These are phyloP conservation scores for Aurelia coerulea DNA, from an alignment of 30 jellyfish, hydroid and myxozoan species.

Conservation along the genomic window DNA sequence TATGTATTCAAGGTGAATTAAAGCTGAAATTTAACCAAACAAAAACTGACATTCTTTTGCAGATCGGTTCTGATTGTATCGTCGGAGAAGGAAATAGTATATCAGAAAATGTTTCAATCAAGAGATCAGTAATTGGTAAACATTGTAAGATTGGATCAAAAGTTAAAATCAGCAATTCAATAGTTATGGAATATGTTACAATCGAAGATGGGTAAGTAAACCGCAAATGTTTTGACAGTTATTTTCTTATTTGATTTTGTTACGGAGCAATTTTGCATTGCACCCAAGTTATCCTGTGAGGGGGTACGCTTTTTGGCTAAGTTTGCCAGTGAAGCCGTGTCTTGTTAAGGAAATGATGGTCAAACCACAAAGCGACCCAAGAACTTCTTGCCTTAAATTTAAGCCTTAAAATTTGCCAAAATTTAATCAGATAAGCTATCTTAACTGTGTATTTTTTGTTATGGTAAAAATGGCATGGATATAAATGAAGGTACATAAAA, in stretches of 20 bases:
- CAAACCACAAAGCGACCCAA: too few relatives aligned
- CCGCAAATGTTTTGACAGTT: background rate
- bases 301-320: background rate
- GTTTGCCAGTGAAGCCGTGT: too few relatives aligned
- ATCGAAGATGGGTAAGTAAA: slow-evolving; percentile 82
- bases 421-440: too few relatives aligned
- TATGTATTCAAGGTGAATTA: too few relatives aligned
- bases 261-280: background rate
- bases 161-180: slow-evolving; percentile 88
- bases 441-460: too few relatives aligned
- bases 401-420: too few relatives aligned
- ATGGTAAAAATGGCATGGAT: too few relatives aligned
- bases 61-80: slow-evolving; percentile 91
- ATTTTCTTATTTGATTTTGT: background rate
- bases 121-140: slow-evolving; percentile 82
- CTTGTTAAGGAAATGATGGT: too few relatives aligned
- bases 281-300: background rate
- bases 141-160: slow-evolving; percentile 89
- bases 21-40: too few relatives aligned
- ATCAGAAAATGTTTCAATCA: slow-evolving; percentile 78
- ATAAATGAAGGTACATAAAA: too few relatives aligned
- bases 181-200: slow-evolving; percentile 91
- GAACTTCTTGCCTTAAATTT: too few relatives aligned
- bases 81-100: slow-evolving; percentile 85
- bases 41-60: background rate